phyloP scores from a whole-genome alignment of 2,113 vertebrate genomes.

The Eleginops maclovinus region DNA sequence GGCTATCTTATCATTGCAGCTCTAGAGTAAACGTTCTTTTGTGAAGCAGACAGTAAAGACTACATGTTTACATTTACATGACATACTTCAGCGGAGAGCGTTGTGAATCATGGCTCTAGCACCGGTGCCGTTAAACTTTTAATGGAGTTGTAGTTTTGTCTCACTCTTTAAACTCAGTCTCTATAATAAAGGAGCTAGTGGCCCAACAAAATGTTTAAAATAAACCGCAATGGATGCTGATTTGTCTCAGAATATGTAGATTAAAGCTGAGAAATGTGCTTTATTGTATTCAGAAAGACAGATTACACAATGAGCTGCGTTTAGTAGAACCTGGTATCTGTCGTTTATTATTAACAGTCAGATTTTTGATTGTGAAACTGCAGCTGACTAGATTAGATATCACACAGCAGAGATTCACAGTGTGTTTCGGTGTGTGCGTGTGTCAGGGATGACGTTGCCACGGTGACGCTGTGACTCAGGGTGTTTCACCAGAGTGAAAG shows the following conservation, averaged over 20 bases:
- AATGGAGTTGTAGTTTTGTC: too few relatives aligned
- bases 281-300: background rate
- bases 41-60: too few relatives aligned
- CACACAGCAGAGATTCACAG: slow-evolving; percentile 11
- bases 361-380: slow-evolving; percentile 15
- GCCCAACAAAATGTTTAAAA: too few relatives aligned
- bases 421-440: slow-evolving; percentile 8
- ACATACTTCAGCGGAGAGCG: too few relatives aligned
- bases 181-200: too few relatives aligned
- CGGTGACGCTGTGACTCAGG: slow-evolving; percentile 64
- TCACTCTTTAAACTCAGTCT: too few relatives aligned
- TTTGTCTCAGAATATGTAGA: background rate
- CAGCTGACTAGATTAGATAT: slow-evolving; percentile 13
- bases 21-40: too few relatives aligned
- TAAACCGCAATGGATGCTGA: background rate
- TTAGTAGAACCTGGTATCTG: background rate
- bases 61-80: too few relatives aligned
- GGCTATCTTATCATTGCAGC: too few relatives aligned
- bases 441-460: slow-evolving; percentile 35
- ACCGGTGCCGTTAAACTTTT: too few relatives aligned
- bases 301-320: too few relatives aligned
- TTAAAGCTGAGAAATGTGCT: background rate
- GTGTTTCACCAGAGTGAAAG: slow-evolving; percentile 67
- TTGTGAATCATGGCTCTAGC: too few relatives aligned
- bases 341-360: background rate